Evolutionary conservation across 2,113 vertebrate species (phyloP).

Genomic region (Sisor rabdophorus): DNA sequence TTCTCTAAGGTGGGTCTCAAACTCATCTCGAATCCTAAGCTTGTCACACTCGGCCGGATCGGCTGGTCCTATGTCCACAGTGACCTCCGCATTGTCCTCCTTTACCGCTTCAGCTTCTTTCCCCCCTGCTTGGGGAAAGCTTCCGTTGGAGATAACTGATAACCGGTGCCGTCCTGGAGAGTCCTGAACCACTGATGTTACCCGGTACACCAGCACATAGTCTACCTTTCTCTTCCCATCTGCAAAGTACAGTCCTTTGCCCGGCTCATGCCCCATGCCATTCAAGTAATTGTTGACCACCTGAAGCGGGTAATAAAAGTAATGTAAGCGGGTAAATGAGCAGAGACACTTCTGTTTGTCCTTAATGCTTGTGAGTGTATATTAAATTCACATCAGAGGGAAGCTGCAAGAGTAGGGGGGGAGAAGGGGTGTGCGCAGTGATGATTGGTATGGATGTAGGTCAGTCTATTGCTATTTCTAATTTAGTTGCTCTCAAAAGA

Average conservation of each 20-base stretch:
- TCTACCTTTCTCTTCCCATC: conserved; percentile 89
- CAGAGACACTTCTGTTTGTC: conserved; percentile 2
- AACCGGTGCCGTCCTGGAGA: conserved; percentile 48
- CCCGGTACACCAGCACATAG: conserved; percentile 83
- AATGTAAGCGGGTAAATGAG: conserved; percentile 29
- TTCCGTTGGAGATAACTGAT: conserved; percentile 79
- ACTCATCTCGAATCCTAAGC: conserved; percentile 82
- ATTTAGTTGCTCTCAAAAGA: conserved; percentile 54
- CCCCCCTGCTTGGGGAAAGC: conserved; percentile 57
- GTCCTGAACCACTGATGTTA: conserved; percentile 51
- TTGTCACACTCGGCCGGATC: conserved; percentile 81
- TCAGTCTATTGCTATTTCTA: conserved; percentile 52
- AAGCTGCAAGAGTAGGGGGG: conserved; percentile 14
- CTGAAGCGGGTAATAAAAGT: conserved; percentile 52
- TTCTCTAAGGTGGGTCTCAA: conserved; percentile 79
- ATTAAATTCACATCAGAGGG: conserved; percentile 48
- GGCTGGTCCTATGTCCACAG: conserved; percentile 55
- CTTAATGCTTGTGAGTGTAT: conserved; percentile 25
- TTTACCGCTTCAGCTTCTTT: conserved; percentile 43
- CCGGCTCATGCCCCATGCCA: conserved; percentile 29
- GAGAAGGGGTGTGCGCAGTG: conserved; percentile 1
- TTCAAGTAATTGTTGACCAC: conserved; percentile 77
- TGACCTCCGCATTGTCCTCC: conserved; percentile 41
- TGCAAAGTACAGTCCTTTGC: conserved; percentile 75
- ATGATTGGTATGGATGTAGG: conserved; percentile 49